A percentile compares a stretch with the other conserved stretches of the same genome.
These are phyloP conservation scores for Albula goreensis DNA, from an alignment of 2,113 vertebrate species.

Conservation along the genomic window DNA sequence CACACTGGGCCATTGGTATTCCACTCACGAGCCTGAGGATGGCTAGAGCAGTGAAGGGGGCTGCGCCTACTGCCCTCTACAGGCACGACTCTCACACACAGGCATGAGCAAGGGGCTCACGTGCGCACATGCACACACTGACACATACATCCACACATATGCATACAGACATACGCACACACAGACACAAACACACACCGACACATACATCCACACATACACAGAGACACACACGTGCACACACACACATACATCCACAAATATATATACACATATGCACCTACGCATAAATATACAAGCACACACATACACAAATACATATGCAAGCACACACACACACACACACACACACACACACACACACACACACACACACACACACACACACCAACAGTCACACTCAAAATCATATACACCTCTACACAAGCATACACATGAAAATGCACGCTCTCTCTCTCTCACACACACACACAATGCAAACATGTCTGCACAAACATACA, in stretches of 20 bases:
- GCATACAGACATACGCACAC: conserved; percentile 16
- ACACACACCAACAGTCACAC: background rate
- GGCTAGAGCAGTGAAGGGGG: conserved; percentile 70
- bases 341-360: background rate
- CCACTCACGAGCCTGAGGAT: conserved; percentile 48
- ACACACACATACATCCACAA: background rate
- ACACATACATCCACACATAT: background rate
- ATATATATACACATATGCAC: background rate
- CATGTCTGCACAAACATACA: background rate
- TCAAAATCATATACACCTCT: background rate
- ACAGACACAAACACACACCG: conserved; percentile 20
- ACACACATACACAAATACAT: background rate
- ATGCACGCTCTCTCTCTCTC: background rate
- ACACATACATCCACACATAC: background rate
- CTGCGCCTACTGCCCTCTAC: conserved; percentile 69
- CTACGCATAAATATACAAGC: background rate
- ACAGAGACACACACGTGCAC: conserved; percentile 17
- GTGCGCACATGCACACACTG: conserved; percentile 60
- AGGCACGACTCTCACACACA: conserved; percentile 71
- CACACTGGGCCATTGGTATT: conserved; percentile 41
- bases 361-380: background rate
- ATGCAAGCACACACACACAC: background rate
- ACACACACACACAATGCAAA: background rate
- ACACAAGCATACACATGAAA: background rate
- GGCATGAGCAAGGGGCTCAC: background rate